Evolutionary conservation across 30 jellyfish, hydroid and myxozoan genomes (phyloP).

Genomic region (Hydractinia echinata): DNA sequence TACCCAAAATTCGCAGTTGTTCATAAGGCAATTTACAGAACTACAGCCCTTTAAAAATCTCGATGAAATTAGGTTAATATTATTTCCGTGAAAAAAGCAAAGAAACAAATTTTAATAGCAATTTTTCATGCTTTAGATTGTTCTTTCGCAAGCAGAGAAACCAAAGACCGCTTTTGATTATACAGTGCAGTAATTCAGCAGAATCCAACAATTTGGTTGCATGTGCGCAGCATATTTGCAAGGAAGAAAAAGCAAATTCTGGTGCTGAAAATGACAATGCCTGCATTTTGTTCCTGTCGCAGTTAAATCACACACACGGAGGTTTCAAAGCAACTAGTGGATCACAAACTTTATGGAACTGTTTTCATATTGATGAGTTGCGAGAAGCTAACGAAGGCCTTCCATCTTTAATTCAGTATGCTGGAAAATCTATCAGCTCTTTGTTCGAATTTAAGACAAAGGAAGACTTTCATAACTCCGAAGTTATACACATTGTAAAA

Average conservation of each 20-base stretch:
- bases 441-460: slow-evolving; percentile 16
- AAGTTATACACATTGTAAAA: slow-evolving; percentile 5
- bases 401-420: slow-evolving; percentile 40
- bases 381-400: slow-evolving; percentile 51
- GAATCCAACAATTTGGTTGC: slow-evolving; percentile 57
- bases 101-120: neutral
- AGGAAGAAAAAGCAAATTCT: slow-evolving; percentile 24
- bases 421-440: slow-evolving; percentile 35
- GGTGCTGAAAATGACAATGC: neutral
- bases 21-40: no score
- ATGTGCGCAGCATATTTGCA: slow-evolving; percentile 59
- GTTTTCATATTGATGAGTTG: slow-evolving; percentile 66
- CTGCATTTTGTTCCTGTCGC: slow-evolving; percentile 1
- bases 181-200: slow-evolving; percentile 53
- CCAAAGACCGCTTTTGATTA: slow-evolving; percentile 28
- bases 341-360: slow-evolving; percentile 39
- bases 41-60: no score
- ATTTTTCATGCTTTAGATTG: slow-evolving; percentile 24
- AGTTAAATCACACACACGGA: slow-evolving; percentile 7
- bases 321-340: slow-evolving; percentile 11
- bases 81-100: no score
- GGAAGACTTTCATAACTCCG: neutral
- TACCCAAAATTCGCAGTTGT: no score
- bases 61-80: no score
- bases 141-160: slow-evolving; percentile 22